A percentile compares a stretch with the other conserved stretches of the same genome.
Conservation (phyloP, 2,797 vertebrate species). For the Chaenodraco wilsoni region DNA sequence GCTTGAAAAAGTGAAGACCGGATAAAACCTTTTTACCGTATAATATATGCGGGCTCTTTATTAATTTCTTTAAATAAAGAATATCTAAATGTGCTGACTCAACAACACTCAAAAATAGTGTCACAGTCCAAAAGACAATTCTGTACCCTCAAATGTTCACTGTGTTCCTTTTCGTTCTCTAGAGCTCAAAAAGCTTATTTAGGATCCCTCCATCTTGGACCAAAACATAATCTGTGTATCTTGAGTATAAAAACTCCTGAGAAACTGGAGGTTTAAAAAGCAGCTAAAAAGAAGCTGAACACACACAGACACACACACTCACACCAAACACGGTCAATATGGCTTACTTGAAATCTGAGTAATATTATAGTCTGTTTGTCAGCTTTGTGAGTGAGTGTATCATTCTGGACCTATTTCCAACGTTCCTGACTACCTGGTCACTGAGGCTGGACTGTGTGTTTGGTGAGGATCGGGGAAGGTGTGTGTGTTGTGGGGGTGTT, state of each 20-base stretch:
- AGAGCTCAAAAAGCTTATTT: not conserved
- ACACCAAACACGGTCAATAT: slow-evolving; percentile 35
- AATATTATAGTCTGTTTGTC: slow-evolving; percentile 61
- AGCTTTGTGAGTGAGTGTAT: slow-evolving; percentile 60
- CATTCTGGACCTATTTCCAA: slow-evolving; percentile 58
- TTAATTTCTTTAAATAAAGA: too few species aligned
- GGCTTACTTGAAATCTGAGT: slow-evolving; percentile 50
- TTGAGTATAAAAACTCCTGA: not conserved
- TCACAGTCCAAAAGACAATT: not conserved
- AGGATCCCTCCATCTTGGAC: not conserved
- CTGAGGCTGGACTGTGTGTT: slow-evolving; percentile 33
- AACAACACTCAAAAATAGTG: not conserved
- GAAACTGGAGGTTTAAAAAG: slow-evolving; percentile 17
- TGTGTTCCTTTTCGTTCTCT: not conserved
- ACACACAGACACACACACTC: slow-evolving; percentile 7
- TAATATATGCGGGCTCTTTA: too few species aligned
- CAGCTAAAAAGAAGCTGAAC: not conserved
- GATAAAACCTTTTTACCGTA: not conserved
- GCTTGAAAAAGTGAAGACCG: not conserved
- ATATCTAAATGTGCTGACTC: too few species aligned
- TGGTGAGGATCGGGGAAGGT: slow-evolving; percentile 5
- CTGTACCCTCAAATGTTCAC: too few species aligned
- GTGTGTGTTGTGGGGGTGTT: slow-evolving; percentile 7
- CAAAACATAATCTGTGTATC: not conserved
- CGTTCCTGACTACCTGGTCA: slow-evolving; percentile 59